Evolutionary conservation across 2,113 vertebrate genomes (phyloP).

Genomic region (Laterallus jamaicensis): DNA sequence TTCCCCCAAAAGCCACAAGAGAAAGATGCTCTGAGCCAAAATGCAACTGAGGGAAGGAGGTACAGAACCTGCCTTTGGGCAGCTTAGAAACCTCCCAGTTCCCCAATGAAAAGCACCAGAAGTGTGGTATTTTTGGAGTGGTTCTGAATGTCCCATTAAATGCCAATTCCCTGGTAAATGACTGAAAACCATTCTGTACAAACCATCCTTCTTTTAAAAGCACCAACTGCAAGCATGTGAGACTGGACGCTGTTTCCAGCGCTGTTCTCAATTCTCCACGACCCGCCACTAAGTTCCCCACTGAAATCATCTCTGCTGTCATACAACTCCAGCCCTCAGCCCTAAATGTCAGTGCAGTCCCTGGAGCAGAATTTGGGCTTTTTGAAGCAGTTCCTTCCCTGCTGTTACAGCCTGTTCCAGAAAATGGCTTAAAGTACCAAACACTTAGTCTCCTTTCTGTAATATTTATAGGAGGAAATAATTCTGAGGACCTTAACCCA

Average conservation of each 20-base stretch:
- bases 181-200: not conserved
- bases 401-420: not conserved
- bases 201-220: not conserved
- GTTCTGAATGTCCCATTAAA: not conserved
- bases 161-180: not conserved
- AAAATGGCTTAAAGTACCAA: not conserved
- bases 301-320: not conserved
- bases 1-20: not conserved
- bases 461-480: not conserved
- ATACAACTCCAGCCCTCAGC: not conserved
- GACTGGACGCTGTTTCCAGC: not conserved
- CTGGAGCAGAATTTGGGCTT: not conserved
- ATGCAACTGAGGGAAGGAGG: not conserved
- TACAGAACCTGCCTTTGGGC: not conserved
- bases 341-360: constrained; percentile 12
- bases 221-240: not conserved
- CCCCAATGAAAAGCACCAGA: not conserved
- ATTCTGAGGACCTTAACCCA: not conserved
- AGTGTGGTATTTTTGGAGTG: not conserved
- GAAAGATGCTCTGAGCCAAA: not conserved
- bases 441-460: not conserved
- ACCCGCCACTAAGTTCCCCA: not conserved
- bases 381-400: not conserved
- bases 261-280: not conserved
- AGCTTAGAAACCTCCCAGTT: not conserved